Evolutionary conservation across 2,888 invertebrate genomes (phyloP).

Genomic region (Teleiodes luculella): DNA sequence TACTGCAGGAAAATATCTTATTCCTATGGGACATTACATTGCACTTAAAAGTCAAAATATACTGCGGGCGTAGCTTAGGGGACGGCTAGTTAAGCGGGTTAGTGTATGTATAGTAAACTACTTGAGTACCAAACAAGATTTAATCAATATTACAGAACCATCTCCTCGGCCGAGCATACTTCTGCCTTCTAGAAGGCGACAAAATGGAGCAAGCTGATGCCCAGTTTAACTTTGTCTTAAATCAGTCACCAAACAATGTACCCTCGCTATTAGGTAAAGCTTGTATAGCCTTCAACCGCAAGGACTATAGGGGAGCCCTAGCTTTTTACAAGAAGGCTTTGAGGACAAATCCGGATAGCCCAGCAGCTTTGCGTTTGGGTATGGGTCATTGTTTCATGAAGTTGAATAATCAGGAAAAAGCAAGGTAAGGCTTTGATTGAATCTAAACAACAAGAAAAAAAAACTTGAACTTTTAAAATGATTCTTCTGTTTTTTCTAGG

Average conservation of each 20-base stretch:
- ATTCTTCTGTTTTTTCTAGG: conserved; percentile 56
- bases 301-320: conserved; percentile 95
- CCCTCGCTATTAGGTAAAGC: conserved; percentile 98
- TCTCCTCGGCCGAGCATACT: conserved; percentile 97
- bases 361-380: conserved; percentile 96
- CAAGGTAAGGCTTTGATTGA: conserved; percentile 75
- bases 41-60: no score
- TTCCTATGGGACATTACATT: no score
- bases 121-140: not conserved
- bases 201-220: conserved; percentile 99
- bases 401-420: conserved; percentile 96
- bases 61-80: no score
- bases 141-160: conserved; percentile 83
- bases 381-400: conserved; percentile 99
- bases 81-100: no score
- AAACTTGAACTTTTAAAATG: no score
- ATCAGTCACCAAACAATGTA: conserved; percentile 96
- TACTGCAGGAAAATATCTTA: no score
- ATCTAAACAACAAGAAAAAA: no score
- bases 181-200: conserved; percentile 98
- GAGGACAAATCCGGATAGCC: conserved; percentile 96
- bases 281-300: conserved; percentile 98
- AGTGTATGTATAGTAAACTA: not conserved
- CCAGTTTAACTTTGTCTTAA: conserved; percentile 99
- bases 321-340: conserved; percentile 99